Base-by-base conservation (phyloP, 1,140 invertebrate genomes). In the Caenorhabditis tropicalis region DNA sequence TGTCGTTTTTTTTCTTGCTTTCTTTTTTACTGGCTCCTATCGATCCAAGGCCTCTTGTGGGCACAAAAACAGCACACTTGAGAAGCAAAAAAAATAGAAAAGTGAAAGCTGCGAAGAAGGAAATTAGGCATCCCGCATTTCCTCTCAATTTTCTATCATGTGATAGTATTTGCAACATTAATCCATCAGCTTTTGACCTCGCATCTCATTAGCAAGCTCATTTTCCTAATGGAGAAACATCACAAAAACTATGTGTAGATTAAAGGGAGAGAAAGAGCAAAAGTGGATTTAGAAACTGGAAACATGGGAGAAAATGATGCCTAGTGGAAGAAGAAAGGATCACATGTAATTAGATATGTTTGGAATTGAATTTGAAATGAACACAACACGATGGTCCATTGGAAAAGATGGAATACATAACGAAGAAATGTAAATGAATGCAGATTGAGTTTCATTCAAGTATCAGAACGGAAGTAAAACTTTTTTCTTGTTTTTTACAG, bases 281-380 rank as follows among this genome's bases (percentile, higher is more conserved):
- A 74, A 74, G 36, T 74, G 21, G 65, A 74, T 43, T 43, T 74
- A 36, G 36, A 74, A 74, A 74, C 65, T 43, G 12, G 39, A 74
- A 43, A 12, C 15, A n/a, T n/a, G n/a, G n/a, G n/a, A 51, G 53
- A 27, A 27, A 12, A 27, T 21, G 24, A 27, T 56, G 53, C 53
- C 53, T 16, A 43, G 15, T 4, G 36, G n/a, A n/a, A n/a, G n/a
- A n/a, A n/a, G n/a, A n/a, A n/a, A n/a, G n/a, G 36, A 43, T 39
- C 65, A 74, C 33, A 74, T 74, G 33, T 74, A 74, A 74, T 74
- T 74, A 74, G 65, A 74, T 74, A 74, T 74, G 33, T 24, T 43
- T 74, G 36, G n/a, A 12, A 74, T 74, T 15, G 65, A 74, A 74
- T 43, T 74, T 24, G 0, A n/a, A 46, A 74, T 74, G 36, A 74